Evolutionary conservation across 30 jellyfish, hydroid and myxozoan genomes (phyloP).

Genomic region (Aurelia sp.): DNA sequence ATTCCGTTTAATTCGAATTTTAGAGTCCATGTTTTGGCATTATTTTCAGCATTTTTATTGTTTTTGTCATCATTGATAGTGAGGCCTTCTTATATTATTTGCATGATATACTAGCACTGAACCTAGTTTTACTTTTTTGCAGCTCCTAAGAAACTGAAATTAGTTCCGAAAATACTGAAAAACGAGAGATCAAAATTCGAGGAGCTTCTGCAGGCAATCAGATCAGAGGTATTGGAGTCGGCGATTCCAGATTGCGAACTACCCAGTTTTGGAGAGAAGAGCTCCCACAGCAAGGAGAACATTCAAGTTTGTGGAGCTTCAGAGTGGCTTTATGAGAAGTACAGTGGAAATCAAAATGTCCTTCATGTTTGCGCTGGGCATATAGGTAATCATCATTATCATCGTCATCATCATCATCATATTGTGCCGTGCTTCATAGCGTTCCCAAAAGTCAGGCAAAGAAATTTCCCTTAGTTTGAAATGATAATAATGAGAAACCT

Average conservation of each 20-base stretch:
- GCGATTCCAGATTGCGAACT: not conserved
- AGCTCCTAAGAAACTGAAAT: conserved; percentile 58
- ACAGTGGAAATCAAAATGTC: conserved; percentile 89
- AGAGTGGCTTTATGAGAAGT: conserved; percentile 59
- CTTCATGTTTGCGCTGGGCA: conserved; percentile 82
- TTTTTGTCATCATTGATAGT: too few species aligned
- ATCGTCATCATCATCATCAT: too few species aligned
- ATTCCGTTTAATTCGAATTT: too few species aligned
- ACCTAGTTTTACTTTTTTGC: not conserved
- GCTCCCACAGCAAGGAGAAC: not conserved
- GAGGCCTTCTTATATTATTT: too few species aligned
- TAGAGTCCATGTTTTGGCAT: too few species aligned
- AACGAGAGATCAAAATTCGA: conserved; percentile 56
- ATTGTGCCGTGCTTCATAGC: too few species aligned
- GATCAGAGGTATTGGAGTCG: not conserved
- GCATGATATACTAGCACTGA: too few species aligned
- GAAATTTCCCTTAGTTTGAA: too few species aligned
- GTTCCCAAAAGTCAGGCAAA: too few species aligned
- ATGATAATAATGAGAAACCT: too few species aligned
- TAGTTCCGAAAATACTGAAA: conserved; percentile 52
- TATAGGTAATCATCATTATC: too few species aligned
- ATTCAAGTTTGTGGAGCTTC: not conserved
- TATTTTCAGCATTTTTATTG: too few species aligned
- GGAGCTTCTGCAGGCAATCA: conserved; percentile 18
- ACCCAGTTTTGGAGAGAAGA: not conserved